These are phyloP conservation scores for Cydia fagiglandana DNA, from an alignment of 1,140 invertebrate genomes.

Conservation along the genomic window DNA sequence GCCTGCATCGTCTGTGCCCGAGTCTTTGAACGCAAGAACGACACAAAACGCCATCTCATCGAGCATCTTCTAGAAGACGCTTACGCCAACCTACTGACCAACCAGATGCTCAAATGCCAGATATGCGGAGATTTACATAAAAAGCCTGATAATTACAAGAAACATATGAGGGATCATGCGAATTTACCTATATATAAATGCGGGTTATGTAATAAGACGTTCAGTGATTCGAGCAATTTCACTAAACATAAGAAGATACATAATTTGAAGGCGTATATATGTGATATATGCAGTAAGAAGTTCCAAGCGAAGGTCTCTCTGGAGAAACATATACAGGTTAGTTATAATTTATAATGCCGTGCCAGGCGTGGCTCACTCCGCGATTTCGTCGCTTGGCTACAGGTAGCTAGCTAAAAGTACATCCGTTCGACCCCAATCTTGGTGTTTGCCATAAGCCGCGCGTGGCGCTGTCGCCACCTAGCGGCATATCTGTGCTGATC, in stretches of 20 bases:
- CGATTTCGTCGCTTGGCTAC: too few species aligned
- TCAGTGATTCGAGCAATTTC: constrained; percentile 73
- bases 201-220: constrained; percentile 60
- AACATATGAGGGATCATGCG: constrained; percentile 65
- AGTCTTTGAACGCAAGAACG: constrained; percentile 52
- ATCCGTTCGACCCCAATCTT: too few species aligned
- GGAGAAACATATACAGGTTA: constrained; percentile 61
- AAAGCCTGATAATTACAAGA: constrained; percentile 52
- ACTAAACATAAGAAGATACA: constrained; percentile 73
- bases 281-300: constrained; percentile 65
- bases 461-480: too few species aligned
- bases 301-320: constrained; percentile 54
- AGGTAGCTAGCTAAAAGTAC: too few species aligned
- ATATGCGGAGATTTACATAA: constrained; percentile 50
- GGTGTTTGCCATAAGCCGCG: too few species aligned
- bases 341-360: too few species aligned
- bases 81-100: not conserved
- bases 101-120: constrained; percentile 47
- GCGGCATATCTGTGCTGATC: too few species aligned
- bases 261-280: constrained; percentile 47
- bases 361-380: too few species aligned
- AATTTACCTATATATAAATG: constrained; percentile 65
- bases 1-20: constrained; percentile 49
- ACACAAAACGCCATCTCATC: constrained; percentile 61
- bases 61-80: constrained; percentile 62